Base-by-base conservation (phyloP, 2,113 vertebrate genomes). In the Haemorhous mexicanus region DNA sequence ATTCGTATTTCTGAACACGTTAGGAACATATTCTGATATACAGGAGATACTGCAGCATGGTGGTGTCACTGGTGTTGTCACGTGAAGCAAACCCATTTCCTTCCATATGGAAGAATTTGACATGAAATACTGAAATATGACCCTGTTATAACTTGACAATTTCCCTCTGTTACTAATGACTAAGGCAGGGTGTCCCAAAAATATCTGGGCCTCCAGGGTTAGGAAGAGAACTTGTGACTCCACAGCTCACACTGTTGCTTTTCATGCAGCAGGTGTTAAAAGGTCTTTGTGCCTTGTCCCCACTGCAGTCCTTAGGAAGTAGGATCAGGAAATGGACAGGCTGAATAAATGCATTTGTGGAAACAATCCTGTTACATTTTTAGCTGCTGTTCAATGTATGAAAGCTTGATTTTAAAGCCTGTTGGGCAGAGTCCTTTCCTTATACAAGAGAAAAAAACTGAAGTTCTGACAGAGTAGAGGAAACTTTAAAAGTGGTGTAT, bases 311-410 rank as follows among this genome's bases (percentile, higher is more conserved):
- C 53, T 76, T 70, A 41, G 75, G 79, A 88, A 90, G 75, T 1
- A 73, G n/a, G 63, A n/a, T 92, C 72, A 89, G 92, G 93, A 97
- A 93, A 81, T 84, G 56, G 78, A 94, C n/a, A 28, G 66, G 41
- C 23, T 89, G 55, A 88, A 70, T 49, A 63, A 80, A 72, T 90
- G 64, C 78, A 78, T 70, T 88, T 64, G 37, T 93, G 68, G 72
- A 90, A 95, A 47, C 93, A 92, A 41, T 86, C 24, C 7, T 69
- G 21, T 16, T 70, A 35, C 32, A 2, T 35, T 89, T 97, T 89
- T 85, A 95, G 89, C 74, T 43, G 41, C 74, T 76, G 17, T 64
- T 76, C 41, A 58, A 0, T 3, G 3, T 75, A 52, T 2, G 6
- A 68, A 84, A 87, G 67, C 55, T 90, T 58, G 46, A 44, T 69